Evolutionary conservation across 2,888 invertebrate genomes (phyloP).

Genomic region (Hypsopygia costalis): DNA sequence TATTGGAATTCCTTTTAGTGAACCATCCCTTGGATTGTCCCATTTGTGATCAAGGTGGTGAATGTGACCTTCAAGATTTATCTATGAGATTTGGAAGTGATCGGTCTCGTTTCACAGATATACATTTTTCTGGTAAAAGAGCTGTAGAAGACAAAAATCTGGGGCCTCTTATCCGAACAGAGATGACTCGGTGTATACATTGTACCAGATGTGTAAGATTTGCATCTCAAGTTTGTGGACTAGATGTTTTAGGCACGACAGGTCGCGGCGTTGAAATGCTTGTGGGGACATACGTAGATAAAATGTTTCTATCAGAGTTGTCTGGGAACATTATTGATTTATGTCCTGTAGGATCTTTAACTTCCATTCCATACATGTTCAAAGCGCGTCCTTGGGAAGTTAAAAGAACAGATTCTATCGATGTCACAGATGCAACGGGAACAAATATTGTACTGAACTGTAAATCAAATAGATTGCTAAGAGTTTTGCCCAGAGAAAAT

Average conservation of each 20-base stretch:
- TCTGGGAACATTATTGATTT: slow-evolving; percentile 99
- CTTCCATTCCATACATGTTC: slow-evolving; percentile 97
- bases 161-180: slow-evolving; percentile 97
- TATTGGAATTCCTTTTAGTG: slow-evolving; percentile 97
- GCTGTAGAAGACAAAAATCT: slow-evolving; percentile 98
- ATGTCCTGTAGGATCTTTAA: slow-evolving; percentile 99
- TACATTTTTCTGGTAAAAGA: slow-evolving; percentile 92
- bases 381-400: slow-evolving; percentile 98
- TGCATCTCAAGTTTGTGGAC: slow-evolving; percentile 97
- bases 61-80: slow-evolving; percentile 97
- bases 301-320: slow-evolving; percentile 96
- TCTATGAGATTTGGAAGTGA: slow-evolving; percentile 98
- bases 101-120: slow-evolving; percentile 94
- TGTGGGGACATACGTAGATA: slow-evolving; percentile 98
- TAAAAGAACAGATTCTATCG: slow-evolving; percentile 83
- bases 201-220: slow-evolving; percentile 99
- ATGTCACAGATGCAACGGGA: slow-evolving; percentile 68
- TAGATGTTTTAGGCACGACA: slow-evolving; percentile 96
- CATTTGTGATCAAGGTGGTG: slow-evolving; percentile 98
- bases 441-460: slow-evolving; percentile 59
- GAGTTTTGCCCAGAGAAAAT: slow-evolving; percentile 63
- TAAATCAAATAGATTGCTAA: slow-evolving; percentile 53
- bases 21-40: slow-evolving; percentile 99
- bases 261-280: slow-evolving; percentile 98
- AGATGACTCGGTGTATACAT: slow-evolving; percentile 99